phyloP scores from a whole-genome alignment of 1,140 invertebrate species.

The Anastrepha obliqua region DNA sequence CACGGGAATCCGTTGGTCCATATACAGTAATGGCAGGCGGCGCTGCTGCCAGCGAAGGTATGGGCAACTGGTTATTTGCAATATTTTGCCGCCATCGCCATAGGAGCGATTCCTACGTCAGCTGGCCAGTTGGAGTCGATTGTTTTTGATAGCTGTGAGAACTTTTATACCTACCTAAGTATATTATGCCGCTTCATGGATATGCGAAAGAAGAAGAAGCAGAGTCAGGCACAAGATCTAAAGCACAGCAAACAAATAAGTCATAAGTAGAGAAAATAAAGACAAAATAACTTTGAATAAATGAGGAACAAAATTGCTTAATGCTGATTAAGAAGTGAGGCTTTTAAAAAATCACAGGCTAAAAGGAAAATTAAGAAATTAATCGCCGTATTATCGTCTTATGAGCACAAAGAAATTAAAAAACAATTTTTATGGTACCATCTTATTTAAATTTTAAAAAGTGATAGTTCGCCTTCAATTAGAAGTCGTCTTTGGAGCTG shows the following conservation, averaged over 20 bases:
- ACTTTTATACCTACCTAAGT: background rate
- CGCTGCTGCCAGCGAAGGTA: background rate
- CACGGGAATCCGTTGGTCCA: slow-evolving; percentile 60
- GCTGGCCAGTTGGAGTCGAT: background rate
- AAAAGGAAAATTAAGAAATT: no score
- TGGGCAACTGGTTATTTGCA: background rate
- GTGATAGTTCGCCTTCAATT: no score
- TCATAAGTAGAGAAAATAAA: no score
- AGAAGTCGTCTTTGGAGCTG: no score
- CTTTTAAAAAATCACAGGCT: no score
- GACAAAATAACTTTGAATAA: no score
- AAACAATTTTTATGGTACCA: no score
- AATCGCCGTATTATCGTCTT: no score
- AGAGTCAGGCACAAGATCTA: background rate
- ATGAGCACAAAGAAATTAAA: no score
- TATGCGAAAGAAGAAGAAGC: background rate
- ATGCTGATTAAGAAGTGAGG: no score
- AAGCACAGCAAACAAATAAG: background rate
- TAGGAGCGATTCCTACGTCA: background rate
- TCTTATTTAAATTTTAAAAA: no score
- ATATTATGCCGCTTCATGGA: background rate
- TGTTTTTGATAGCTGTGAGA: background rate
- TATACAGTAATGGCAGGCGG: background rate
- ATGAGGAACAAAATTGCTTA: no score
- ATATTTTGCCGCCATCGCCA: background rate